phyloP scores from a whole-genome alignment of 2,797 vertebrate species.

The Neomorphus geoffroyi region DNA sequence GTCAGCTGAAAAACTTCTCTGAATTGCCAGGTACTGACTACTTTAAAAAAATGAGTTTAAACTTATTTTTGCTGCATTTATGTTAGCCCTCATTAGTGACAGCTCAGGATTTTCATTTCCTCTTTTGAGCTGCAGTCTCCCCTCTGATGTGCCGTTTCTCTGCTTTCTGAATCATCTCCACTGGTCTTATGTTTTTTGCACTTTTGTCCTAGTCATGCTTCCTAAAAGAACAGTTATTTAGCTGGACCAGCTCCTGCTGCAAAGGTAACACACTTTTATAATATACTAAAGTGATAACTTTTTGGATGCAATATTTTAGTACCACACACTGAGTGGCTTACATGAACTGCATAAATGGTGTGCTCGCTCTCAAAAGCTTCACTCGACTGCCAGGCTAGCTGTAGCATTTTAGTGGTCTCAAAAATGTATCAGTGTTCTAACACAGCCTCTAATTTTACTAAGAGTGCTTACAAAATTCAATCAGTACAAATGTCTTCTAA shows the following conservation, averaged over 20 bases:
- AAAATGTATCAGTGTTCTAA: neutral
- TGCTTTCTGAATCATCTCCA: neutral
- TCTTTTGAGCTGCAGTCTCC: neutral
- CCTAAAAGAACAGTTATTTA: neutral
- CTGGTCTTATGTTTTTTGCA: neutral
- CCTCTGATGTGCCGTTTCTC: neutral
- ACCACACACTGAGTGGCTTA: neutral
- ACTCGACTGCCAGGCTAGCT: neutral
- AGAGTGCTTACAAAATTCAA: neutral
- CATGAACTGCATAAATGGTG: neutral
- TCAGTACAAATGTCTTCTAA: neutral
- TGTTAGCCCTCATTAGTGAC: neutral
- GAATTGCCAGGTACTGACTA: neutral
- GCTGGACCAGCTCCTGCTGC: neutral
- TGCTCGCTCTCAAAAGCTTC: neutral
- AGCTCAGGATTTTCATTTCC: neutral
- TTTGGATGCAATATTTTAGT: neutral
- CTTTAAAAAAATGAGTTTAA: constrained; percentile 5
- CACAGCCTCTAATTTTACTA: neutral
- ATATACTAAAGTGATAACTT: neutral
- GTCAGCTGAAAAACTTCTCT: neutral
- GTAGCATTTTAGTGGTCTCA: neutral
- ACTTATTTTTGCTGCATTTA: constrained; percentile 7
- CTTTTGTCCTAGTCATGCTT: neutral
- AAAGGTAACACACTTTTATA: neutral